Base-by-base conservation (phyloP, 2,888 invertebrate genomes). In the Conomelus anceps region DNA sequence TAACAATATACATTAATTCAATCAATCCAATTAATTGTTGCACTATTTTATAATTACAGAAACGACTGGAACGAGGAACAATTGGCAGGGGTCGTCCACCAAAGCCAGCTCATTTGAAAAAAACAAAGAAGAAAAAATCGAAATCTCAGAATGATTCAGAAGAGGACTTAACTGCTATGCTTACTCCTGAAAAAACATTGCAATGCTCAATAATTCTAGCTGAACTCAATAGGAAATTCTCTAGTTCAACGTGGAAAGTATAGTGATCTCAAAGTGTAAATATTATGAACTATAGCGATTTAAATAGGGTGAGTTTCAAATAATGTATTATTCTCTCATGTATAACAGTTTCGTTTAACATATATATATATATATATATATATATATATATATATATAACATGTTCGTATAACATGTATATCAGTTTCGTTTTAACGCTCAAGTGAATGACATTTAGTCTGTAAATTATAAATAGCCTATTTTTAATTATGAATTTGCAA, bases 161-260 rank as follows among this genome's bases (percentile, higher is more conserved):
- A 84, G 91, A 92, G 22, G 92, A 92, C 89, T 89, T 91, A 23
- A 90, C 91, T 23, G 89, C 90, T 22, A 90, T 91, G 86, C 89
- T 91, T 17, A 91, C 95, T 11, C 94, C 95, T 20, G 96, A 96
- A 88, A 97, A 97, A 92, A 94, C 96, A 85, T 94, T 95, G 20
- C 95, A 97, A 29, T 97, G 96, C 92, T 94, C 95, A 7, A 94
- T 97, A 22, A 96, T 97, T 91, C 94, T 97, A 34, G 95, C 96
- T 22, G 97, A 97, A 93, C 95, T 97, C 89, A 97, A 97, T 93
- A 94, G 97, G 89, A 97, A 97, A 93, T 95, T 97, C 94, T 94
- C 94, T 23, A 94, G 95, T 0, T 96, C 96, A 24, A 96, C 95
- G 0, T 97, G 97, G 96, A 96, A 95, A 91, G 89, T 41, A 24